Evolutionary conservation across 2,113 vertebrate species (phyloP).

Genomic region (Nymphicus hollandicus): DNA sequence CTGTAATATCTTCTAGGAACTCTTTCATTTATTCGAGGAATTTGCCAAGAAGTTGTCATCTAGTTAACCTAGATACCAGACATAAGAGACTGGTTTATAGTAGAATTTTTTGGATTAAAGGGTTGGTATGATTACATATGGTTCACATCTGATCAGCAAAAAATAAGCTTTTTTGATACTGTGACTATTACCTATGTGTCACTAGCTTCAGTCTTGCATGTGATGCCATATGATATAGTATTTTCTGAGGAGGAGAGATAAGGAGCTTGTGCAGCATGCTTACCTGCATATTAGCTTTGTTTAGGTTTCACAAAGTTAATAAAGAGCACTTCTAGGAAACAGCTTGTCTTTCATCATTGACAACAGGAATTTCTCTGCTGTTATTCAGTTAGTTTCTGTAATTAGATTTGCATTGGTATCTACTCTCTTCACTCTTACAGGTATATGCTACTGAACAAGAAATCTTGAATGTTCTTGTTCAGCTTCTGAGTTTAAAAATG

Average conservation of each 20-base stretch:
- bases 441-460: background rate
- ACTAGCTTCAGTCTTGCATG: background rate
- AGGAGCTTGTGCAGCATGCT: background rate
- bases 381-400: background rate
- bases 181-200: background rate
- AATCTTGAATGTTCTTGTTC: background rate
- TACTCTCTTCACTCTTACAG: background rate
- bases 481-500: background rate
- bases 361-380: conserved; percentile 32
- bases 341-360: background rate
- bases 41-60: background rate
- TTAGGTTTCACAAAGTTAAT: conserved; percentile 44
- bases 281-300: background rate
- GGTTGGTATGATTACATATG: background rate
- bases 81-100: background rate
- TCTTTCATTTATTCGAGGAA: background rate
- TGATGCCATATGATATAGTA: background rate
- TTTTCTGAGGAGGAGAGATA: background rate
- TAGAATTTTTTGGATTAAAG: background rate
- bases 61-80: background rate
- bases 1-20: background rate
- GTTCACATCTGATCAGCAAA: background rate
- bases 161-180: background rate
- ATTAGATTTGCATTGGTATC: background rate
- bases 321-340: conserved; percentile 20